Conservation (phyloP, 1,140 invertebrate species). For the Meteorus sp. region DNA sequence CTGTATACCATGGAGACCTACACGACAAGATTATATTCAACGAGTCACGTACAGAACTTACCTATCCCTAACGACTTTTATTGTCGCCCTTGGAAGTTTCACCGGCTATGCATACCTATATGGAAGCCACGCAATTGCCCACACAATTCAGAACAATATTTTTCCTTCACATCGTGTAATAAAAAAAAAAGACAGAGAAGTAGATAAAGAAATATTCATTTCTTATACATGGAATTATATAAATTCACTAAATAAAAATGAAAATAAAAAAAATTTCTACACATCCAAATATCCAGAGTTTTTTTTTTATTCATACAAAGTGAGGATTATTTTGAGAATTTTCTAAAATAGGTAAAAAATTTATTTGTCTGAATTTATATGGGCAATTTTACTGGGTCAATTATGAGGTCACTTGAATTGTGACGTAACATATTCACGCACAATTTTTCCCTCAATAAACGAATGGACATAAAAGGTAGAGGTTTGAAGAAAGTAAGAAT, state of each 20-base stretch:
- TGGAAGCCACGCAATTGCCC: too few species aligned
- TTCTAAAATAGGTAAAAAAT: background rate
- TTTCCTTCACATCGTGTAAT: too few species aligned
- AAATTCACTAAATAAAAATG: too few species aligned
- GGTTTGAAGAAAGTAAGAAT: background rate
- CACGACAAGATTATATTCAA: constrained; percentile 7
- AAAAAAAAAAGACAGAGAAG: too few species aligned
- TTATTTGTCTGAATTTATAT: background rate
- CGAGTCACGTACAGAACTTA: constrained; percentile 25
- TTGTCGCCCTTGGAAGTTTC: constrained; percentile 10
- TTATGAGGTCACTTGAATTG: constrained; percentile 17
- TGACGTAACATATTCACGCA: constrained; percentile 12
- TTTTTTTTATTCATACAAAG: too few species aligned
- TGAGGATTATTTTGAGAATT: too few species aligned
- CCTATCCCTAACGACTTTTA: constrained; percentile 26
- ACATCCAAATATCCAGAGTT: too few species aligned
- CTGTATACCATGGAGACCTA: background rate
- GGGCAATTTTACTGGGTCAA: constrained; percentile 19
- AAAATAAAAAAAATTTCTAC: too few species aligned
- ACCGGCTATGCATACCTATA: background rate
- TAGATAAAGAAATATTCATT: too few species aligned
- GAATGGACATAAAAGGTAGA: background rate
- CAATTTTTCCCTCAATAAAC: constrained; percentile 13
- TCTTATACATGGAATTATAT: too few species aligned
- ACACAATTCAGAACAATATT: too few species aligned